phyloP scores from a whole-genome alignment of 2,113 vertebrate genomes.

The Pitta sordida region DNA sequence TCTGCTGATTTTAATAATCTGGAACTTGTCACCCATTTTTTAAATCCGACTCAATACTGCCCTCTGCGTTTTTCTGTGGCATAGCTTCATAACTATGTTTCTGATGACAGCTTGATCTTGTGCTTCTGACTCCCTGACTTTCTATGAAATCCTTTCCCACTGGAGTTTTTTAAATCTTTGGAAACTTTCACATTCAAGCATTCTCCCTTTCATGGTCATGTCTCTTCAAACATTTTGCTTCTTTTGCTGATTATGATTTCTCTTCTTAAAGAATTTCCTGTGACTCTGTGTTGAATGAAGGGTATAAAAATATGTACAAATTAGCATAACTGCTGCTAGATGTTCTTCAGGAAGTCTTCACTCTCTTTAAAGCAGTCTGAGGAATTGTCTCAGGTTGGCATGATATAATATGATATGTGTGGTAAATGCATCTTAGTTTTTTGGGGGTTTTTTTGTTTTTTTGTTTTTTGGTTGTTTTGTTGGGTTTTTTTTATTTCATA shows the following conservation, averaged over 20 bases:
- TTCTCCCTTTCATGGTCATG: not conserved
- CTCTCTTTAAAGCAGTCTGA: not conserved
- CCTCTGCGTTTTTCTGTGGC: not conserved
- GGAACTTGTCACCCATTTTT: not conserved
- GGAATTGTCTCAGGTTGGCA: too few species aligned
- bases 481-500: too few species aligned
- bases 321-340: not conserved
- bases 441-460: too few species aligned
- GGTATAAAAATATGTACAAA: not conserved
- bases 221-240: not conserved
- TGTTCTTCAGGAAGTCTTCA: not conserved
- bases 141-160: not conserved
- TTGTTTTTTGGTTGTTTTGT: too few species aligned
- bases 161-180: not conserved
- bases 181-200: not conserved
- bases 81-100: not conserved
- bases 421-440: too few species aligned
- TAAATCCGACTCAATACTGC: not conserved
- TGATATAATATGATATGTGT: too few species aligned
- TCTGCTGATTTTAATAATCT: not conserved
- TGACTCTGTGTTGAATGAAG: not conserved
- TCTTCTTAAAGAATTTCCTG: not conserved
- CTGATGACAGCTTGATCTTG: not conserved
- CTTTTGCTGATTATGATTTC: not conserved
- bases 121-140: not conserved